Evolutionary conservation across 2,113 vertebrate genomes (phyloP).

Genomic region (Nothocercus nigrocapillus): DNA sequence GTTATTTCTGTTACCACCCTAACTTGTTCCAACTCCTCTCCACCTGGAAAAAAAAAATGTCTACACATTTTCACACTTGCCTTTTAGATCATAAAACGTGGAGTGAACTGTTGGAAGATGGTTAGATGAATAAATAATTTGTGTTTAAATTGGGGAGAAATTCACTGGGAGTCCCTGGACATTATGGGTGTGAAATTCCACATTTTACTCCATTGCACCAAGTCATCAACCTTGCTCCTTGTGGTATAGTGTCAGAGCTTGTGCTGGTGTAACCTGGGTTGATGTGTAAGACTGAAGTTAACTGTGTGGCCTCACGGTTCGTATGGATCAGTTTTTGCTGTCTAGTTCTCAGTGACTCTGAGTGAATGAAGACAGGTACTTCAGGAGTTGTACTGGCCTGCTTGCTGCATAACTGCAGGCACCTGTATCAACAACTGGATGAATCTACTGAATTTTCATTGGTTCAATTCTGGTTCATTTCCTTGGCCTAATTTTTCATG

Average conservation of each 20-base stretch:
- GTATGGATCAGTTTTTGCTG: accelerated
- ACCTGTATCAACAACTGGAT: not conserved
- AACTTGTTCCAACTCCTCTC: not conserved
- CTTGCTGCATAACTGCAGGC: not conserved
- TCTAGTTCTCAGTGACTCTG: not conserved
- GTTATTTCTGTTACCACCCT: not conserved
- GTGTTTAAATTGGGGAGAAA: not conserved
- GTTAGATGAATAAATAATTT: not conserved
- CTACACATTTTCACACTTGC: not conserved
- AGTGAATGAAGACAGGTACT: not conserved
- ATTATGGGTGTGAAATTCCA: not conserved
- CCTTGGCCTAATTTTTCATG: not conserved
- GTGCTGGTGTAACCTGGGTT: not conserved
- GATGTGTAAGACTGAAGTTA: not conserved
- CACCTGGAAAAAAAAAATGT: not conserved
- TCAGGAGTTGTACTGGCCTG: not conserved
- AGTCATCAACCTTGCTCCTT: not conserved
- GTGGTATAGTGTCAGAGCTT: not conserved
- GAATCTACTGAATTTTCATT: not conserved
- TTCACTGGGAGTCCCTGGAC: not conserved
- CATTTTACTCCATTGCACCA: not conserved
- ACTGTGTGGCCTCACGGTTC: not conserved
- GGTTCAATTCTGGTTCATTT: not conserved
- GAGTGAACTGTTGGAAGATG: not conserved
- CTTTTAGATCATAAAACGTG: not conserved